Base-by-base conservation (phyloP, 2,113 vertebrate species). In the Thalassarche chlororhynchos region DNA sequence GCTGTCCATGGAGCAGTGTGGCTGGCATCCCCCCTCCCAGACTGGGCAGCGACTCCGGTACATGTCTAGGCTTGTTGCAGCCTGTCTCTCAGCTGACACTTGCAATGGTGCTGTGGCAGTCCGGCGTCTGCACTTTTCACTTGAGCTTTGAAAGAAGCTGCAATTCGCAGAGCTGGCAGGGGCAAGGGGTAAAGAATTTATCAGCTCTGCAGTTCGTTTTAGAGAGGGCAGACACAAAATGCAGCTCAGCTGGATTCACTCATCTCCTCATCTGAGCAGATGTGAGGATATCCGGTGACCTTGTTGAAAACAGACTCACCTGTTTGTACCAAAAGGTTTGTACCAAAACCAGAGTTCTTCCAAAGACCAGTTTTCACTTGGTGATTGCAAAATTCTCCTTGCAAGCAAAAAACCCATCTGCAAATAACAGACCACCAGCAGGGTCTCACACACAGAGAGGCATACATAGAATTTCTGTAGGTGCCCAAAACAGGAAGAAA, bases 271-370 rank as follows among this genome's bases (percentile, higher is more conserved):
- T 93, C 47, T 18, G 62, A 94, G 83, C 87, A 93, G 76, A 94
- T 87, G 89, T 51, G 87, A 90, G 87, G 89, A 78, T 69, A 91
- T 86, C 87, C 84, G 9, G 60, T 87, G 77, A 96, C 82, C 87
- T 79, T 64, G 84, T 19, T 88, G 93, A 97, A 97, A 97, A 91
- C 79, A 87, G 93, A 72, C 61, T 97, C 90, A 92, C 95, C 91
- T 92, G 76, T 38, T 38, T 38, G 38, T 38, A 38, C 38, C 38
- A 38, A 49, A 68, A 84, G 32, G 72, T 87, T 95, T 90, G 44
- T 87, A 95, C 69, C 12, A 26, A 86, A 81, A 70, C 20, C 76
- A 84, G 82, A 79, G 42, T 17, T 85, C 87, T 97, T 90, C 84
- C 17, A 42, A 61, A 52, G 19, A 77, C 26, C 69, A 85, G 58